Evolutionary conservation across 2,888 invertebrate genomes (phyloP), one percentile per base, ranked within the genome.

Genomic region (Pandemis cinnamomeana): DNA sequence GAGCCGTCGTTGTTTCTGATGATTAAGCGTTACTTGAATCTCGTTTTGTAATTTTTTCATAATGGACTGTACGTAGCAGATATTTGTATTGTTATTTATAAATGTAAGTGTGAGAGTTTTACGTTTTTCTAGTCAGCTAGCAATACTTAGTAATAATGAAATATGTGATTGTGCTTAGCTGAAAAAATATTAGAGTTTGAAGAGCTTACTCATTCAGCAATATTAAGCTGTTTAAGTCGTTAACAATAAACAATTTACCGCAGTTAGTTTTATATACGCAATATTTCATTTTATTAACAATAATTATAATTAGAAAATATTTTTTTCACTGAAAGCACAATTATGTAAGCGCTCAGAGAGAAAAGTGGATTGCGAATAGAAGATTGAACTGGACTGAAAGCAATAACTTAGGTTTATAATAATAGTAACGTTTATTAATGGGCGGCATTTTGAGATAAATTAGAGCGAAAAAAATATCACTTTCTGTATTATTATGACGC

Each of bases 51-150:
- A 62, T 58, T 7, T 68, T 64, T 20, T 46, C 27, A n/a, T 61
- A 62, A 27, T 69, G 20, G 58, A 46, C 27, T 27, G 13, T 51
- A n/a, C 13, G 60, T 42, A 53, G 46, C n/a, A 44, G 67, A 51
- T 71, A 51, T 67, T 67, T 61, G 44, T 51, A 68, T 58, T 63
- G 69, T 27, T 7, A 69, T 69, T 15, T 58, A 36, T 36, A 64
- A 42, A 58, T 58, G 11, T 51, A 63, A 44, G 67, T 67, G 69
- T 44, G 51, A 63, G 58, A 71, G 60, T 44, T 51, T 66, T 44
- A 13, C 51, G 51, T 70, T 73, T 70, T 70, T 64, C 64, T 73
- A 73, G 73, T 73, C 70, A 73, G 70, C 73, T 70, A 73, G 66
- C 64, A 70, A 63, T 63, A 63, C 13, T 46, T 63, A 71, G 13